Percentiles rank a stretch among this genome's conserved stretches.
Evolutionary conservation across 2,113 vertebrate species (phyloP).

Genomic region (Mus spicilegus): DNA sequence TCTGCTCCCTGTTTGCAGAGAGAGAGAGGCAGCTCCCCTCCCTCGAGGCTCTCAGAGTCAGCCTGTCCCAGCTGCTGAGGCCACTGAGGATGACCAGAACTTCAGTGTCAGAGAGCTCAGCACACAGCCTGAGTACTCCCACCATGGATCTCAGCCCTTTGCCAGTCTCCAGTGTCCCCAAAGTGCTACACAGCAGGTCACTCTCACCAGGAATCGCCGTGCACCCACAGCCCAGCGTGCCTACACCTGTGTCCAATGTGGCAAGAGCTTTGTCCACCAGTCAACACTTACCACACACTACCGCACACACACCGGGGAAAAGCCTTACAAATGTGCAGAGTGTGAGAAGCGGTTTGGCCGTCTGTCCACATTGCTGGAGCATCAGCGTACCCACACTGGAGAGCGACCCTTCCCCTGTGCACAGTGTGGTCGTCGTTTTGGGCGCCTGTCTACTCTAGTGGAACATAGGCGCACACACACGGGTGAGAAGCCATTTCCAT

Average conservation of each 20-base stretch:
- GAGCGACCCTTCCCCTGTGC: constrained; percentile 82
- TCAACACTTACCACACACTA: constrained; percentile 90
- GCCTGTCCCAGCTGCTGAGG: not conserved
- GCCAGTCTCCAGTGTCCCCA: constrained; percentile 89
- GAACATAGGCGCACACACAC: constrained; percentile 81
- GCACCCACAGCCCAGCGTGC: constrained; percentile 87
- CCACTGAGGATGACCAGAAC: constrained; percentile 85
- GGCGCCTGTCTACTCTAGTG: constrained; percentile 84
- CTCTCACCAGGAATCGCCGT: constrained; percentile 88
- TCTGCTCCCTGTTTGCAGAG: not conserved
- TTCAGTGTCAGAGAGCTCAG: constrained; percentile 85
- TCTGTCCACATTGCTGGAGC: constrained; percentile 82
- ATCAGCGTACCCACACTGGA: constrained; percentile 74
- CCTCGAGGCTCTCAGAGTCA: not conserved
- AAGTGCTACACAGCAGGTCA: constrained; percentile 88
- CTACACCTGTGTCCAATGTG: constrained; percentile 87
- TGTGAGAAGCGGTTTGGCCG: constrained; percentile 86
- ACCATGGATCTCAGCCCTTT: constrained; percentile 83
- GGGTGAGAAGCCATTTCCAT: constrained; percentile 69
- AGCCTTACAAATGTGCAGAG: constrained; percentile 89
- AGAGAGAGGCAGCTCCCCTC: not conserved
- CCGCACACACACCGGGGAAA: constrained; percentile 88
- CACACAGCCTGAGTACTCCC: constrained; percentile 74
- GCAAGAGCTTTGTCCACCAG: constrained; percentile 89
- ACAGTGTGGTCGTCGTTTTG: constrained; percentile 83